Conservation (phyloP, 2,113 vertebrate genomes). For the Carassius carassius region DNA sequence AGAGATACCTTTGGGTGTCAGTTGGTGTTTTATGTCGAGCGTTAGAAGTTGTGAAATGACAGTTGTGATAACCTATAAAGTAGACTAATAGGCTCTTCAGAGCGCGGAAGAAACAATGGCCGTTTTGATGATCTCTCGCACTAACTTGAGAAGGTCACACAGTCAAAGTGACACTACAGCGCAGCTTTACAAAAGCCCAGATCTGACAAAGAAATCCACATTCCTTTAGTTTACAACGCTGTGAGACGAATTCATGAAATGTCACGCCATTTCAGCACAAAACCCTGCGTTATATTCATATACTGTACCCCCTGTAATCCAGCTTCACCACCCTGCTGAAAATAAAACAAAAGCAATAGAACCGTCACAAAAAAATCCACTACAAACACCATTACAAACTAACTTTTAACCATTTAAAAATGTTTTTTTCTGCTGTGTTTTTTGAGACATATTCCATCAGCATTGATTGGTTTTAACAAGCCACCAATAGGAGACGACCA, state of each 20-base stretch:
- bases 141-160: constrained; percentile 1
- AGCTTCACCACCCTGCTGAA: too few species aligned
- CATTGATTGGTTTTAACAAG: too few species aligned
- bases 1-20: neutral
- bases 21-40: neutral
- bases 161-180: constrained; percentile 7
- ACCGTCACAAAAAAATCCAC: too few species aligned
- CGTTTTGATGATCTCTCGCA: neutral
- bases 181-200: neutral
- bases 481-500: too few species aligned
- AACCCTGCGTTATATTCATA: neutral
- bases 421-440: too few species aligned
- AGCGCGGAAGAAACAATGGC: neutral
- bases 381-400: too few species aligned
- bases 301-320: neutral
- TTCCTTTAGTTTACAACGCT: neutral
- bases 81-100: neutral
- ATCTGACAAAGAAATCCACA: neutral
- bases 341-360: too few species aligned
- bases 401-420: too few species aligned
- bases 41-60: neutral
- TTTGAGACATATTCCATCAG: too few species aligned
- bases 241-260: neutral
- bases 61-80: neutral
- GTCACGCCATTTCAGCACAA: neutral